phyloP scores from a whole-genome alignment of 2,797 vertebrate genomes.

The Malacoctenus gilli region DNA sequence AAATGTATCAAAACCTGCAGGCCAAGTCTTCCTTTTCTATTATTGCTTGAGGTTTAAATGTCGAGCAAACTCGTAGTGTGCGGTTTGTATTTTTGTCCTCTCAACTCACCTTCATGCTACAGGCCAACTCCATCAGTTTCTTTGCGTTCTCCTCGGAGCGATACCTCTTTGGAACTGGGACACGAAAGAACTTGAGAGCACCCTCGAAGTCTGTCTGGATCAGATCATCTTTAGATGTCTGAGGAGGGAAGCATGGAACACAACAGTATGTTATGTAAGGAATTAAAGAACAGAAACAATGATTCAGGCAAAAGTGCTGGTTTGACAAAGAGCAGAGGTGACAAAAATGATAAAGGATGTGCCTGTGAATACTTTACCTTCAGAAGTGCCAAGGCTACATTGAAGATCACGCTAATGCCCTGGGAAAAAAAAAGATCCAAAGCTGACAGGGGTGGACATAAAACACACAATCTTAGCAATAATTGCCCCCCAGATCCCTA shows the following conservation, averaged over 20 bases:
- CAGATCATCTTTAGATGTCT: slow-evolving; percentile 98
- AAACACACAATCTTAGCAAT: too few relatives aligned
- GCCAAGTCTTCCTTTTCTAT: too few relatives aligned
- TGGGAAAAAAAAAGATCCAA: slow-evolving; percentile 59
- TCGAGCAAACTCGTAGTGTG: background rate
- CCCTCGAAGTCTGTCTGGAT: slow-evolving; percentile 96
- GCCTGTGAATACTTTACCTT: slow-evolving; percentile 83
- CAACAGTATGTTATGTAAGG: background rate
- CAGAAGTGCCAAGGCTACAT: slow-evolving; percentile 94
- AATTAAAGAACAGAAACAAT: background rate
- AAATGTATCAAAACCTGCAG: too few relatives aligned
- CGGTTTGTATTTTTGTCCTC: background rate
- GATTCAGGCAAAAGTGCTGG: background rate
- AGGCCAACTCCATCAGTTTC: slow-evolving; percentile 98
- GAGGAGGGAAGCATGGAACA: slow-evolving; percentile 12
- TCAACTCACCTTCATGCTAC: slow-evolving; percentile 93
- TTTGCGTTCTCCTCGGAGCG: slow-evolving; percentile 98
- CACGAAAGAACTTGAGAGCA: slow-evolving; percentile 97
- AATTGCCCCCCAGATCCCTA: too few relatives aligned
- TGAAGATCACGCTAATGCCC: slow-evolving; percentile 99
- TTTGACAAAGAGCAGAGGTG: slow-evolving; percentile 1
- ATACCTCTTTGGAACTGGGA: slow-evolving; percentile 98
- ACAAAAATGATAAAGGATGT: background rate
- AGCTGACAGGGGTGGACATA: background rate
- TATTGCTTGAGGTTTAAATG: background rate